Base-by-base conservation (phyloP, 2,797 vertebrate genomes). In the Passerculus sandwichensis region DNA sequence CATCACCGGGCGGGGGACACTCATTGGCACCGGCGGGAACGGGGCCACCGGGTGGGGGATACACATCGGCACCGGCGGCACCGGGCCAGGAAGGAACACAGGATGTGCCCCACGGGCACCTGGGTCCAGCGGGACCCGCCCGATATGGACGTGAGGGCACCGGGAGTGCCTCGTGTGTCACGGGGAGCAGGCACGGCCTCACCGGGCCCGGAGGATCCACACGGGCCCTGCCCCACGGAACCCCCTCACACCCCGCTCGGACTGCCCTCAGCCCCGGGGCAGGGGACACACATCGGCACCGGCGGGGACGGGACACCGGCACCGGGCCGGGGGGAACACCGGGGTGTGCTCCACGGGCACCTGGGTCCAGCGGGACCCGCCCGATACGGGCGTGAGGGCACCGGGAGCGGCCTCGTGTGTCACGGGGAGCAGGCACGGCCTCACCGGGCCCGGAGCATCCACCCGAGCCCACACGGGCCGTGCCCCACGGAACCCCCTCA, bases 401-500 rank as follows among this genome's bases (percentile, higher is more conserved):
- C 8, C 14, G 50, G 59, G 59, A 56, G 10, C 13, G 60, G 60
- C 30, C 11, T 50, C 16, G 16, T 5, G 4, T 30, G 38, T 11
- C 3, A 9, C 54, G 11, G 47, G 36, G 38, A 5, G 7, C 48
- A 11, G 44, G 48, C 27, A 8, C 27, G 9, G 40, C n/a, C 29
- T 23, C n/a, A 6, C 27, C 1, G 45, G 30, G 53, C 36, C 26
- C 13, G 7, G 29, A 22, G 47, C 8, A 17, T 23, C 47, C 12
- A 2, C 29, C 5, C 5, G 2, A 23, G 10, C 40, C 29, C 10
- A 2, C 29, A 8, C 5, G 2, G 27, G 10, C 40, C 29, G 9
- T 40, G 62, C 30, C 45, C 44, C n/a, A 14, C 5, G 3, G 27
- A 22, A 2, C 10, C 42, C 29, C 44, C 44, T 17, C 36, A 7